Evolutionary conservation across 2,888 invertebrate genomes (phyloP), one percentile per base, ranked within the genome.

Genomic region (Synergus japonicus): DNA sequence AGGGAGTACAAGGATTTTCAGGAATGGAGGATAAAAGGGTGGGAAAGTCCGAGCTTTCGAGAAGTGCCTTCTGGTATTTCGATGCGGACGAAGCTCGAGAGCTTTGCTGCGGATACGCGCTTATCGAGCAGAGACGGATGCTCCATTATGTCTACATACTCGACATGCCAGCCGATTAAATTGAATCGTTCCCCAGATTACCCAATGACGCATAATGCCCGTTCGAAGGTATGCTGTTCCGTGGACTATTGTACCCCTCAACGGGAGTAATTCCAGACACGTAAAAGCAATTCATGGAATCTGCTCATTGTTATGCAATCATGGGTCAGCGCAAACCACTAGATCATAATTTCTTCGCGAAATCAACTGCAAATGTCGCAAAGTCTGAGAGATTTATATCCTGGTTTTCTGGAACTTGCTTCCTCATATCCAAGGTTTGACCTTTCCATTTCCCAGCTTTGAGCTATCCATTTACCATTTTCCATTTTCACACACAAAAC

Each of bases 131-230:
- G 88, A 89, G 89, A 89, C 88, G 90, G 90, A 90, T 90, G 90
- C 91, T 90, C 91, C 88, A 91, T 91, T 91, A 91, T 91, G 89
- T 90, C 88, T 88, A 89, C 90, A 91, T 91, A 89, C 91, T 90
- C 90, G 88, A 89, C 89, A 89, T 91, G 89, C 91, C 91, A 85
- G 85, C 85, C 86, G 89, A 85, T 89, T 90, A 90, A 90, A 91
- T 91, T 91, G 91, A 92, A 92, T 91, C 91, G 90, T 90, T 90
- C 89, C 88, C 89, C 89, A 90, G 91, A 91, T 92, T 92, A 91
- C 87, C 90, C 91, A 91, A 91, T 91, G 91, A 91, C 89, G 91
- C 90, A 91, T 91, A 90, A 91, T 91, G 90, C 86, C 82, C 80
- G 85, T 85, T 84, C 54, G 86, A 85, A 84, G 86, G 87, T 84